Base-by-base conservation (phyloP, 2,888 invertebrate species). In the Nasonia oneida region DNA sequence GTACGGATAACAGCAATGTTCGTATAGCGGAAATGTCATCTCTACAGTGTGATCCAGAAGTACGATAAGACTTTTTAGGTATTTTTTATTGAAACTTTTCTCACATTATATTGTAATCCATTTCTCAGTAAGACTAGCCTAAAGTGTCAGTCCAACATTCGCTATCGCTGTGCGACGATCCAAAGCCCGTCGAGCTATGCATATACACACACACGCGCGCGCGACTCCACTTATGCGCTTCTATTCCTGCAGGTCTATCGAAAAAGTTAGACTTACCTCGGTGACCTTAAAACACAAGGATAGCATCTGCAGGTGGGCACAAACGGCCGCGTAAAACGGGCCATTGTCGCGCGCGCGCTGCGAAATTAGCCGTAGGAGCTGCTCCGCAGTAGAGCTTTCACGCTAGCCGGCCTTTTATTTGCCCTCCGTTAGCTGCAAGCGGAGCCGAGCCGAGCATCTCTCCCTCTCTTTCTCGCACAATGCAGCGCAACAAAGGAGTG, bases 341-440 rank as follows among this genome's bases (percentile, higher is more conserved):
- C 74, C 47, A 50, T 50, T 67, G 74, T 47, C 37, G 37, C 71
- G 37, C 71, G 71, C 8, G 6, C 37, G 70, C 53, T 42, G 81
- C 74, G 74, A 50, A 81, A 81, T 81, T 74, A 81, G 74, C 81
- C 18, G 71, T 57, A 61, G 57, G 57, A 61, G 57, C 23, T 61
- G 6, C 6, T 8, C 53, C 4, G n/a, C 18, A 18, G 53, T 18
- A 18, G 15, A 53, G 37, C 70, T 71, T 71, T 71, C 18, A 71
- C 70, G 42, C 29, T 14, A 6, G 39, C 39, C 6, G 8, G 73
- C n/a, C 73, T 73, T 73, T 73, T 73, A 73, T 73, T 73, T 42
- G 73, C 73, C 39, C 42, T 73, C 42, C 8, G 6, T 37, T 71
- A 42, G 73, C n/a, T 42, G 39, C 42, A n/a, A 37, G 37, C 47